Base-by-base conservation (phyloP, 2,797 vertebrate species). In the Anguilla megastoma region DNA sequence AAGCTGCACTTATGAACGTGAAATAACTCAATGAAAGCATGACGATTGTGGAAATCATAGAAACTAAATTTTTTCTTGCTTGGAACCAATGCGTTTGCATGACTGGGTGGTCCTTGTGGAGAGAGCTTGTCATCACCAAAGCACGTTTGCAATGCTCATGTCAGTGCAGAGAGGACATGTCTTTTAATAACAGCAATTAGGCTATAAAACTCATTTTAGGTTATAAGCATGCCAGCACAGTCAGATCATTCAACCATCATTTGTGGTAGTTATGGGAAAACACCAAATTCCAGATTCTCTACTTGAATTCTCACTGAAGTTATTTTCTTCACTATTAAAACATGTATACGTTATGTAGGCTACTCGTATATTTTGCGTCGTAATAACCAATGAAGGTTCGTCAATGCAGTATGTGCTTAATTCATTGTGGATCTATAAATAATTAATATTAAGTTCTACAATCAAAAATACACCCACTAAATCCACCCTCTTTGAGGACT, bases 71-170 rank as follows among this genome's bases (percentile, higher is more conserved):
- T 92, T 92, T 89, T 88, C 86, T 41, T 89, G 92, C 94, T 12
- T 92, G 93, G 95, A 94, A 95, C 90, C 94, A 93, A 92, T 90
- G 89, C 85, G 91, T 94, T 92, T 93, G 91, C 92, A 90, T 92
- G 93, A 93, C 94, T 95, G 95, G 95, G 94, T 96, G 96, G 95
- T 96, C 95, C 89, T 90, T 88, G 87, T 92, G 92, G 93, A 95
- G 94, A 93, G 93, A 91, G 94, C 93, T 95, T 94, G 93, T 93
- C 94, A 93, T 91, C 93, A 92, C 92, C 92, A 88, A 92, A 89
- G 76, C 90, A 91, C 90, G 92, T 94, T 94, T 91, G 91, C 92
- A 89, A 94, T 91, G 91, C 91, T 90, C 94, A 94, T 94, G 94
- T 94, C 91, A 90, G 92, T 90, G 92, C 92, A 93, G 90, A 66